A percentile compares a stretch with the other conserved stretches of the same genome.
phyloP scores from a whole-genome alignment of 2,888 invertebrate genomes.

The Smittia aterrima region DNA sequence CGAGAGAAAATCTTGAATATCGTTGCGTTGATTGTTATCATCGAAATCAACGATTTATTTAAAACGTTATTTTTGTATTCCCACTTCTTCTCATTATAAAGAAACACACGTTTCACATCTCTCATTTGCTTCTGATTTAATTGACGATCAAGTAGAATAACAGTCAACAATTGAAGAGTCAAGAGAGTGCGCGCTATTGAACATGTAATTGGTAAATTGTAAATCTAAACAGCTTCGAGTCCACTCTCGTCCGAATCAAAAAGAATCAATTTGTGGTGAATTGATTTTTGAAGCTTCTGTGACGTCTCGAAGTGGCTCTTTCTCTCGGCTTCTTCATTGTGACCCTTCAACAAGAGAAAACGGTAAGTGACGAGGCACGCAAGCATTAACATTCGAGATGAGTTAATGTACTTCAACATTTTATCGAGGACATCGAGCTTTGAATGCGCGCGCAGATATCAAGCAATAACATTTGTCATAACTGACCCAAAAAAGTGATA shows the following conservation, averaged over 20 bases:
- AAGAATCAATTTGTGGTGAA: conserved; percentile 32
- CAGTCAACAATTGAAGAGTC: conserved; percentile 23
- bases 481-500: conserved; percentile 27
- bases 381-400: conserved; percentile 19
- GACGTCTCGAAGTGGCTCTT: conserved; percentile 22
- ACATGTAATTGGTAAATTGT: conserved; percentile 39
- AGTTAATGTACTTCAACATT: conserved; percentile 18
- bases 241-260: conserved; percentile 28
- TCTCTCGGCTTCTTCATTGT: background rate
- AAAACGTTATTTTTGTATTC: background rate
- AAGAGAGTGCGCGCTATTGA: conserved; percentile 27
- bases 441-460: background rate
- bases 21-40: conserved; percentile 13
- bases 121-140: conserved; percentile 12
- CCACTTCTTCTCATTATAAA: background rate
- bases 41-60: conserved; percentile 18
- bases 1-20: background rate
- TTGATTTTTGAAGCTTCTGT: conserved; percentile 21
- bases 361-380: conserved; percentile 9
- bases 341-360: conserved; percentile 11
- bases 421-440: conserved; percentile 22
- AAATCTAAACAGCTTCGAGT: conserved; percentile 10
- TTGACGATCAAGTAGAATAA: background rate
- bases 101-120: conserved; percentile 12
- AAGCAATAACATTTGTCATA: conserved; percentile 24